Conservation (phyloP, 2,888 invertebrate species). For the Brenthis ino region DNA sequence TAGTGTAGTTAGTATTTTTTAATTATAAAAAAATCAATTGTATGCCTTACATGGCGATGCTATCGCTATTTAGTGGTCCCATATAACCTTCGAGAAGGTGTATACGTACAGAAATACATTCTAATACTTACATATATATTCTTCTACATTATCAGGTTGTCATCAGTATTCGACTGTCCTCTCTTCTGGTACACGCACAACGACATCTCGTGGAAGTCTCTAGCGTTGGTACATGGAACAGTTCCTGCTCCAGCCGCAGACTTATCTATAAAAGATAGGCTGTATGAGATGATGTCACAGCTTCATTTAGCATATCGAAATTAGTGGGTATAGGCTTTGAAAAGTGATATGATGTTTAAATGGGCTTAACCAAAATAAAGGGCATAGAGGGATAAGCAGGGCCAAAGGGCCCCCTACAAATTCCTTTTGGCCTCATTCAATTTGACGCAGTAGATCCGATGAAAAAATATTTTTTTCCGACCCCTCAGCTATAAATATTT, state of each 20-base stretch:
- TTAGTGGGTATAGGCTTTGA: conserved; percentile 49
- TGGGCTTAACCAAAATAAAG: neutral
- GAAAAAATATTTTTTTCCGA: too few species aligned
- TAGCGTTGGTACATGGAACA: conserved; percentile 54
- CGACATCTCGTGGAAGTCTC: conserved; percentile 53
- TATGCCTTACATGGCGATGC: too few species aligned
- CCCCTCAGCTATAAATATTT: too few species aligned
- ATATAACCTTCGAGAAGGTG: too few species aligned
- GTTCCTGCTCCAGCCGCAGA: conserved; percentile 41
- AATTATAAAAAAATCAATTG: too few species aligned
- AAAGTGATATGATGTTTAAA: neutral
- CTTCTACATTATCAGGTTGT: conserved; percentile 46
- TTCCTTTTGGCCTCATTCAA: too few species aligned
- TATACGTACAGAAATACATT: neutral
- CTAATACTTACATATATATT: neutral
- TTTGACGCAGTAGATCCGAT: too few species aligned
- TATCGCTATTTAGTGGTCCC: too few species aligned
- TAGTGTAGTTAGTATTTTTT: too few species aligned
- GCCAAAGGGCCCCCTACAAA: too few species aligned
- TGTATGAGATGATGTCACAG: conserved; percentile 49
- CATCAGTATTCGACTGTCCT: conserved; percentile 56
- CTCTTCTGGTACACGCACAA: conserved; percentile 57
- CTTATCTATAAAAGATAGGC: conserved; percentile 45
- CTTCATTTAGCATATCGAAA: conserved; percentile 49
- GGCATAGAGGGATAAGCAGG: too few species aligned